phyloP scores from a whole-genome alignment of 2,797 vertebrate genomes.

The Spinus olivaceus region DNA sequence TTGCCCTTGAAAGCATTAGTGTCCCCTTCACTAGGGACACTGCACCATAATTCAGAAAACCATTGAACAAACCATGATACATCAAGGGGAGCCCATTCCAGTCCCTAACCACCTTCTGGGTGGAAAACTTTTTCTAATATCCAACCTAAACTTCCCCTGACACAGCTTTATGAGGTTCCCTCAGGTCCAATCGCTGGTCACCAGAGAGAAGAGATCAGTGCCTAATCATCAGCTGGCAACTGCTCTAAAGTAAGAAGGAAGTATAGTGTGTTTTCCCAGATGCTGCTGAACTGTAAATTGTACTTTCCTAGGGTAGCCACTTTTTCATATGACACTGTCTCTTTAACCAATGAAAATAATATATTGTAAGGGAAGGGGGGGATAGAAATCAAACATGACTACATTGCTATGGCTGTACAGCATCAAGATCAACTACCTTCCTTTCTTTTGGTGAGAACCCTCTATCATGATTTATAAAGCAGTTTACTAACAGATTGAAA shows the following conservation, averaged over 20 bases:
- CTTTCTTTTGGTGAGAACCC: background rate
- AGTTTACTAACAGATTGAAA: background rate
- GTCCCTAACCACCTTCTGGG: background rate
- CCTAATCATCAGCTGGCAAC: background rate
- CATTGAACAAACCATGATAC: background rate
- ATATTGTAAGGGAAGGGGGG: background rate
- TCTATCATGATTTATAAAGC: background rate
- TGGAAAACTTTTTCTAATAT: background rate
- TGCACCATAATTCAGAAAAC: background rate
- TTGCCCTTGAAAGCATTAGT: background rate
- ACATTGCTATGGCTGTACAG: background rate
- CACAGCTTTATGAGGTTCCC: background rate
- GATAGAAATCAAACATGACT: background rate
- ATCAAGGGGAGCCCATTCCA: background rate
- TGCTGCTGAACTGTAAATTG: background rate
- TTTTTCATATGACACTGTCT: background rate
- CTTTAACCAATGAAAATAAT: background rate
- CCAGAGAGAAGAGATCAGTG: background rate
- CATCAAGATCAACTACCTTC: background rate
- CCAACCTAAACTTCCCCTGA: background rate
- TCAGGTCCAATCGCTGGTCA: fast-evolving
- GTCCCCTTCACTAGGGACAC: background rate
- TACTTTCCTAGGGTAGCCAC: background rate
- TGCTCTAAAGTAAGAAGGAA: background rate
- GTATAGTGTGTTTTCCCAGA: background rate